Base-by-base conservation (phyloP, 2,888 invertebrate species). In the Chouioia cunea region DNA sequence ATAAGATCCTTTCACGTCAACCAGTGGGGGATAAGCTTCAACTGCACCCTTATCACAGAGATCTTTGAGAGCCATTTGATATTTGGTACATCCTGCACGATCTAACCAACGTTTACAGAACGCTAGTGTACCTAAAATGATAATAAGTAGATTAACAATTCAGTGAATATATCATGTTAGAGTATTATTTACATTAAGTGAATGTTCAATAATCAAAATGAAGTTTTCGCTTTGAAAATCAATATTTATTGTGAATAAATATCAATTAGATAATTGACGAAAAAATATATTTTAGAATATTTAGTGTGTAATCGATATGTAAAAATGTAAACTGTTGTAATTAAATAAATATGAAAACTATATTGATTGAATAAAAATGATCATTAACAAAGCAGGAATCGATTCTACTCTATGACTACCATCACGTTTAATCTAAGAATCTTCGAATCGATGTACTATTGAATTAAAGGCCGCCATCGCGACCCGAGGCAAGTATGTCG, bases 91-190 rank as follows among this genome's bases (percentile, higher is more conserved):
- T 20, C 98, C 99, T 6, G 96, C 91, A 65, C 99, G 93, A 87
- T 99, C 99, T 82, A 99, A 86, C 99, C 99, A 99, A 57, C 99
- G 93, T 82, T 98, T 96, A 87, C 99, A 99, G 88, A 99, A 99
- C 2, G 99, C 99, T 78, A 99, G 88, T 0, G 99, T 99, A 70
- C 85, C 85, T 85, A 70, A 36, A 73, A 58, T 36, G 36, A 36
- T 36, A 43, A 43, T 43, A 47, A n/a, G 16, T 52, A 36, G 36
- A 1, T 36, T 36, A 36, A 36, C 36, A 6, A 36, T 36, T 36
- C 36, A 36, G 36, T 36, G 36, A 36, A 10, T 36, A 36, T 36
- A 36, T 36, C 36, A 36, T 36, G 36, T 36, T 36, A 36, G 36
- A 36, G 36, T 36, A 36, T 36, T 12, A 36, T 36, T 36, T 36